Evolutionary conservation across 2,797 vertebrate species (phyloP).

Genomic region (Loris lydekkerianus): DNA sequence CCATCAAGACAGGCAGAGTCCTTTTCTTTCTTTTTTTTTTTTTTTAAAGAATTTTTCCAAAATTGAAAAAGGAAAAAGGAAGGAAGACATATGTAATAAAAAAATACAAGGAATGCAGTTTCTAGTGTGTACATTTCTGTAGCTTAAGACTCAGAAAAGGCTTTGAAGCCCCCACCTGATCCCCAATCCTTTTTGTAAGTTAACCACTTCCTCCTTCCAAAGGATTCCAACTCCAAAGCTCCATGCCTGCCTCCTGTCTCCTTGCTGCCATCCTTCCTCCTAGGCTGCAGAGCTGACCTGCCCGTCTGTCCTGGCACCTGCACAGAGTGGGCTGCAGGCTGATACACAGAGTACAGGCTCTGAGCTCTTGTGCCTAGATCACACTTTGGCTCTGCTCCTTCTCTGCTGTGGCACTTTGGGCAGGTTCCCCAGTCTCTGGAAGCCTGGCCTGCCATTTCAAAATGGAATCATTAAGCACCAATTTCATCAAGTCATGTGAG

Average conservation of each 20-base stretch:
- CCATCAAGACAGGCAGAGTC: not conserved
- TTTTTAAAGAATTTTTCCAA: not conserved
- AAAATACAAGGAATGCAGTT: not conserved
- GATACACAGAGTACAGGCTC: not conserved
- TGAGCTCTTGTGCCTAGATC: not conserved
- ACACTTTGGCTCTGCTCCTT: not conserved
- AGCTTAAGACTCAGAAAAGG: not conserved
- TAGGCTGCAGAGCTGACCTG: not conserved
- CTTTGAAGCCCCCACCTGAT: not conserved
- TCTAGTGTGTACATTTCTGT: not conserved
- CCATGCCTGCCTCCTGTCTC: not conserved
- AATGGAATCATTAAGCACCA: not conserved
- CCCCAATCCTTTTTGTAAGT: not conserved
- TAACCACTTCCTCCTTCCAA: not conserved
- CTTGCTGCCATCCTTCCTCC: not conserved
- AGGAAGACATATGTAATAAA: not conserved
- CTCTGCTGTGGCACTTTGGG: not conserved
- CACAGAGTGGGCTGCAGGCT: not conserved
- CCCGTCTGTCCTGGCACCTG: not conserved
- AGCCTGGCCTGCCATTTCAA: not conserved
- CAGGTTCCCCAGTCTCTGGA: not conserved
- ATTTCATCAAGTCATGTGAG: not conserved
- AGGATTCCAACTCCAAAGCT: not conserved
- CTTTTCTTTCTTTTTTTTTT: not conserved
- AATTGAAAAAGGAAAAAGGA: not conserved